Conservation (phyloP, 2,113 vertebrate genomes). For the Actinemys pallida region DNA sequence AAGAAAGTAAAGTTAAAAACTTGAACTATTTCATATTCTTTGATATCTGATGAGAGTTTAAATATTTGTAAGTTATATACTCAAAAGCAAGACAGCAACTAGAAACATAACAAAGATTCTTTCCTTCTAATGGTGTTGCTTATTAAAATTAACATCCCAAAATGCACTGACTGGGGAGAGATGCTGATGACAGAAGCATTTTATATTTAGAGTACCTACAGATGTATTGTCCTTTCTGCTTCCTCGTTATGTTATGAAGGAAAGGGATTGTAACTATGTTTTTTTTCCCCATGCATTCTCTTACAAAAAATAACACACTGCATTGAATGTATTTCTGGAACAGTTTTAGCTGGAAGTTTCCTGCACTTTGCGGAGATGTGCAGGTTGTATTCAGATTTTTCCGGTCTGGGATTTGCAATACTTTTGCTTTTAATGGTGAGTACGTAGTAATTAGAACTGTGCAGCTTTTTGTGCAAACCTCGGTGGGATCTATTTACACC, state of each 20-base stretch:
- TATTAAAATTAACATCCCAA: neutral
- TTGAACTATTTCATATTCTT: neutral
- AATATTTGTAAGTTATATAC: neutral
- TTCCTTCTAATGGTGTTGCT: neutral
- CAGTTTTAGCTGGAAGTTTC: neutral
- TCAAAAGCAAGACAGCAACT: neutral
- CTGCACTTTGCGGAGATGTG: neutral
- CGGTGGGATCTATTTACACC: neutral
- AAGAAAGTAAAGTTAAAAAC: conserved; percentile 25
- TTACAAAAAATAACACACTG: neutral
- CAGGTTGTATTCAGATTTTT: neutral
- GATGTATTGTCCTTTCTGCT: neutral
- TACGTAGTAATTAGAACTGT: neutral
- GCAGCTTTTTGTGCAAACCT: neutral
- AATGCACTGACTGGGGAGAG: neutral
- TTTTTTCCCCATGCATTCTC: neutral
- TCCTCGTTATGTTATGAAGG: neutral
- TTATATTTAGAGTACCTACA: neutral
- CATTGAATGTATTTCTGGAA: neutral
- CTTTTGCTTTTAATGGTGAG: accelerated
- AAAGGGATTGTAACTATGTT: neutral
- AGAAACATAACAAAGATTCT: neutral
- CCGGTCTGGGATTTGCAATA: neutral
- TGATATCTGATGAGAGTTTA: neutral
- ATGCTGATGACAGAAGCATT: neutral